phyloP scores from a whole-genome alignment of 2,888 invertebrate species.

The Rhamphomyia laevipes region DNA sequence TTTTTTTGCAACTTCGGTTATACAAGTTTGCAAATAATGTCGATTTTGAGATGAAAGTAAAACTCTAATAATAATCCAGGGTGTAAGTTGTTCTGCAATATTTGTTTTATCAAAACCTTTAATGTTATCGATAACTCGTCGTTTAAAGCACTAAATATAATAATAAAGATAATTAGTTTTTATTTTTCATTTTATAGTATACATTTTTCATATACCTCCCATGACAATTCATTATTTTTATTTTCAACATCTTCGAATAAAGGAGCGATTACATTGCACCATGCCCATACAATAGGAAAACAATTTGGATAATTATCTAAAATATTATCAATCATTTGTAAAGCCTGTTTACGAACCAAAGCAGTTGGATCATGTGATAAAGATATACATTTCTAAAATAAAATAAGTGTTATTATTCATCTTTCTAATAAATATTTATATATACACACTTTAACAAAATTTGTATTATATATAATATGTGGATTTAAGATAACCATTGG shows the following conservation, averaged over 20 bases:
- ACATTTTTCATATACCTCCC: slow-evolving; percentile 16
- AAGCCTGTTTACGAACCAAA: slow-evolving; percentile 28
- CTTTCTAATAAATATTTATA: background rate
- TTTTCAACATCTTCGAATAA: slow-evolving; percentile 29
- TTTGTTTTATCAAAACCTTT: slow-evolving; percentile 31
- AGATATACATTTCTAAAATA: slow-evolving; percentile 21
- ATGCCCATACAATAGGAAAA: slow-evolving; percentile 31
- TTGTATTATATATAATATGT: slow-evolving; percentile 30
- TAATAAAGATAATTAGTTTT: background rate
- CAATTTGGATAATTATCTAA: slow-evolving; percentile 29
- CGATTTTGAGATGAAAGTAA: slow-evolving; percentile 27
- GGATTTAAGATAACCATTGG: slow-evolving; percentile 27
- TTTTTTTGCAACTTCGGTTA: slow-evolving; percentile 22
- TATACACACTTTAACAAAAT: slow-evolving; percentile 25
- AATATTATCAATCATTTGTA: slow-evolving; percentile 27
- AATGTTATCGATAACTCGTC: slow-evolving; percentile 28
- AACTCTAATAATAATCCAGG: slow-evolving; percentile 32
- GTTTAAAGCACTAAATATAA: slow-evolving; percentile 28
- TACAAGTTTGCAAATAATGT: slow-evolving; percentile 28
- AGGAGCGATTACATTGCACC: slow-evolving; percentile 32
- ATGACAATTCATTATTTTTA: slow-evolving; percentile 27
- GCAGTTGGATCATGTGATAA: slow-evolving; percentile 25
- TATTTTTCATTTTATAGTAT: background rate
- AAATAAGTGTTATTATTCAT: background rate
- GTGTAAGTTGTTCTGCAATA: slow-evolving; percentile 31